Base-by-base conservation (phyloP, 2,113 vertebrate genomes). In the Chaetorhynchus papuensis region DNA sequence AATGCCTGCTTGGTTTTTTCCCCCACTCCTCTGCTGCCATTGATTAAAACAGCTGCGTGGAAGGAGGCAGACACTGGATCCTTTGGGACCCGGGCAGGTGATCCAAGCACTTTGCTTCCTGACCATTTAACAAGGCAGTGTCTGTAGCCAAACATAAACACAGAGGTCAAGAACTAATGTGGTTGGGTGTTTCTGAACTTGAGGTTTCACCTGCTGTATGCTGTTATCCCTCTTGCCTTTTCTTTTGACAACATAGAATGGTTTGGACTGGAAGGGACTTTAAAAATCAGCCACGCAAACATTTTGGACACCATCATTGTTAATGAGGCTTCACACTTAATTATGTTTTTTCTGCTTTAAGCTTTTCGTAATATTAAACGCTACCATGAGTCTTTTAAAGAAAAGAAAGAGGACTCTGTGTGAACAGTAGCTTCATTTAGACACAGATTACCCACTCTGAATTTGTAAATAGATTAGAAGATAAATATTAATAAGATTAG, bases 401-500 rank as follows among this genome's bases (percentile, higher is more conserved):
- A 74, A 87, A 77, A 41, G 24, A 52, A n/a, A 35, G 52, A 47
- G 27, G 59, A 13, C 6, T 83, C n/a, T 80, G 28, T 68, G n/a
- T 64, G 75, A 96, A 68, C 26, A 89, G 72, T 9, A 85, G 41
- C 63, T 78, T 91, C 41, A 60, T 84, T 96, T 83, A 94, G 47
- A 78, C 22, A 71, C 45, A 93, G 77, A 91, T 79, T 87, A 86
- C 44, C 22, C 57, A 60, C 31, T 91, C 45, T 42, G 53, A 93
- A 94, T 95, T 64, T 82, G 35, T 86, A 89, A 84, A n/a, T 83
- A 90, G 31, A 86, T 91, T 60, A 45, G 33, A 82, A 90, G 49
- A 92, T 87, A 90, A 95, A 91, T 96, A 96, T 95, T 88, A 91
- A 88, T 91, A 95, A 82, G 50, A 86, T 92, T 89, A 93, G 37